Percentiles rank a stretch among this genome's conserved stretches.
Conservation (phyloP, 2,888 invertebrate species). For the Strigamia maritima region DNA sequence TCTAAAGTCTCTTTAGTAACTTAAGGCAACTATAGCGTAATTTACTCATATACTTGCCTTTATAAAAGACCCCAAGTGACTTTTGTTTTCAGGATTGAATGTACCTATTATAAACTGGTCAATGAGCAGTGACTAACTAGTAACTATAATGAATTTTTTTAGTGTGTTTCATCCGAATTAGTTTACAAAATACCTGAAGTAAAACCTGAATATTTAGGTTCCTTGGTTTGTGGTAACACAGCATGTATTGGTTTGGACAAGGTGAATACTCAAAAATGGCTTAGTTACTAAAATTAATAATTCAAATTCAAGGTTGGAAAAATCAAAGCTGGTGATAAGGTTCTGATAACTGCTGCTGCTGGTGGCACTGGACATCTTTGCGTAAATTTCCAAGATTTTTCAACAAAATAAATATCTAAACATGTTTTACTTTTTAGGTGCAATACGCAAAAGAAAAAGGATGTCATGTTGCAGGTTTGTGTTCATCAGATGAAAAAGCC, state of each 20-base stretch:
- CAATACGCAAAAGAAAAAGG: slow-evolving; percentile 48
- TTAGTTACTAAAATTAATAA: no score
- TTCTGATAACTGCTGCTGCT: not conserved
- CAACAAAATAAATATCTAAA: not conserved
- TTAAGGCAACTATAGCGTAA: no score
- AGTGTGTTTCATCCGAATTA: slow-evolving; percentile 46
- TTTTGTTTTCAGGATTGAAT: no score
- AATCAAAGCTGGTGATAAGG: not conserved
- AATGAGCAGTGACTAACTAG: no score
- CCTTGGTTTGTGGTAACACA: slow-evolving; percentile 44
- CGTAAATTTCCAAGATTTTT: not conserved
- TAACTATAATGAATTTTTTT: no score
- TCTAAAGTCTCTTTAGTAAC: no score
- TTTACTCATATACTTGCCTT: no score
- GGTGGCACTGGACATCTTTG: not conserved
- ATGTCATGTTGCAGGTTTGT: slow-evolving; percentile 51
- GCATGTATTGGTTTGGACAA: slow-evolving; percentile 51
- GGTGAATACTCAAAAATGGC: no score
- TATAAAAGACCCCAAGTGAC: no score
- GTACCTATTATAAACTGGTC: no score
- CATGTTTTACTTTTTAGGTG: slow-evolving; percentile 40
- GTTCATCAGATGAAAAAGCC: slow-evolving; percentile 50
- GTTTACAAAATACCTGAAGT: not conserved
- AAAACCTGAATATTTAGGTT: not conserved
- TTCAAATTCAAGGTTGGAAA: not conserved